These are phyloP conservation scores for Karalla daura DNA, from an alignment of 2,797 vertebrate genomes.

Conservation along the genomic window DNA sequence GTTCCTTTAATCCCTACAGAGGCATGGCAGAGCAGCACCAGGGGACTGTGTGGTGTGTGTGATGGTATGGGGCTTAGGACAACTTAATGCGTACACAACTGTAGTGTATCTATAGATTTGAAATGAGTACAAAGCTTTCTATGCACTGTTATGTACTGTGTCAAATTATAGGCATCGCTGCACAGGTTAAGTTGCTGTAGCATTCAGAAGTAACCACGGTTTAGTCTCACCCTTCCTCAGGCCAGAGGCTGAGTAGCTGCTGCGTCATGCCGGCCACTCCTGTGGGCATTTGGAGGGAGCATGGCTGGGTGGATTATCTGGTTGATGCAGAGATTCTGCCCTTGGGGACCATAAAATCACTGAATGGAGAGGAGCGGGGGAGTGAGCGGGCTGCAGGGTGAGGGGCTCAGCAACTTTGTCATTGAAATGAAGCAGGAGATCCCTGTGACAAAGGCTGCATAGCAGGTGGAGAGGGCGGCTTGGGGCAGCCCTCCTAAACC, in stretches of 20 bases:
- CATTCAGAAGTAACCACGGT: background rate
- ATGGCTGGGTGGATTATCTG: constrained; percentile 39
- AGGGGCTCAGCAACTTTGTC: constrained; percentile 86
- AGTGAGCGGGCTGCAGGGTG: constrained; percentile 21
- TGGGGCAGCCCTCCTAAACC: constrained; percentile 22
- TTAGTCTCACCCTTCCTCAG: background rate
- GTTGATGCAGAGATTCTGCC: constrained; percentile 54
- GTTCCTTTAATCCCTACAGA: constrained; percentile 32
- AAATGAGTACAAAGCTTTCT: background rate
- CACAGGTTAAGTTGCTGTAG: background rate
- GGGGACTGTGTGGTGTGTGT: background rate
- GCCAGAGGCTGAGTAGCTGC: constrained; percentile 1
- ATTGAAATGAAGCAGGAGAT: constrained; percentile 86
- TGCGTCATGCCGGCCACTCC: constrained; percentile 30
- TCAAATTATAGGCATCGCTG: background rate
- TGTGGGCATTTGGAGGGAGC: constrained; percentile 63
- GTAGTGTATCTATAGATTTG: background rate
- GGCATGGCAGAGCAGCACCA: constrained; percentile 6
- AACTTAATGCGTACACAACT: background rate
- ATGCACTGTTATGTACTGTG: background rate
- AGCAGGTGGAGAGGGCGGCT: constrained; percentile 94
- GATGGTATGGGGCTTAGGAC: background rate
- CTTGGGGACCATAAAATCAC: constrained; percentile 85
- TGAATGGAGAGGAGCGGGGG: constrained; percentile 46
- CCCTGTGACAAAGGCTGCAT: constrained; percentile 86